A percentile compares a stretch with the other conserved stretches of the same genome.
Conservation (phyloP, 2,888 invertebrate species). For the Tricholauxania praeusta region DNA sequence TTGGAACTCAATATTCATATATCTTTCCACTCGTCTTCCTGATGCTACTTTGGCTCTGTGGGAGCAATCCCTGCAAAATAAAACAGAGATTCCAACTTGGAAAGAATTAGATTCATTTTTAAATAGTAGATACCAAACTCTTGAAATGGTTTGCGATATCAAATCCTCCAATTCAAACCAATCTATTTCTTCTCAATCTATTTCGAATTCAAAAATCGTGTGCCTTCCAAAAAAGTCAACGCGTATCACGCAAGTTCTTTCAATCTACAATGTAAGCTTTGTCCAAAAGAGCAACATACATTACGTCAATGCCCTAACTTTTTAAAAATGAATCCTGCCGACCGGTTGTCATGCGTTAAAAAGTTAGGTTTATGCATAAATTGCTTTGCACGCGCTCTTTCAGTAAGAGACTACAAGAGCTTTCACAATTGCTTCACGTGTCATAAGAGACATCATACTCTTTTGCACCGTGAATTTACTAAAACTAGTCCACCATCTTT, state of each 20-base stretch:
- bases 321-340: conserved; percentile 18
- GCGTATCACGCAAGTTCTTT: conserved; percentile 16
- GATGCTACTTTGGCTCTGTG: too few relatives aligned
- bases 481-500: background rate
- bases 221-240: background rate
- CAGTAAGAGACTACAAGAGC: conserved; percentile 10
- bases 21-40: too few relatives aligned
- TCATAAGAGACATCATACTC: conserved; percentile 26
- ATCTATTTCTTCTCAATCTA: too few relatives aligned
- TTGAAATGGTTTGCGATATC: conserved; percentile 25
- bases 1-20: too few relatives aligned
- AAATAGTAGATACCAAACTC: conserved; percentile 23
- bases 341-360: too few relatives aligned
- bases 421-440: conserved; percentile 23
- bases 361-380: conserved; percentile 10
- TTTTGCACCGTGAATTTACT: conserved; percentile 14
- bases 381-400: conserved; percentile 20
- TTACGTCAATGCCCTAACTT: conserved; percentile 38
- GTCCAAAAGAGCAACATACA: conserved; percentile 32
- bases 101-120: conserved; percentile 31
- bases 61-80: too few relatives aligned
- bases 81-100: conserved; percentile 34
- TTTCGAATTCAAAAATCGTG: too few relatives aligned
- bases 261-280: conserved; percentile 27
- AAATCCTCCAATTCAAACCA: background rate